A percentile compares a stretch with the other conserved stretches of the same genome.
Conservation (phyloP, 2,888 invertebrate species). For the Zonitis immaculata region DNA sequence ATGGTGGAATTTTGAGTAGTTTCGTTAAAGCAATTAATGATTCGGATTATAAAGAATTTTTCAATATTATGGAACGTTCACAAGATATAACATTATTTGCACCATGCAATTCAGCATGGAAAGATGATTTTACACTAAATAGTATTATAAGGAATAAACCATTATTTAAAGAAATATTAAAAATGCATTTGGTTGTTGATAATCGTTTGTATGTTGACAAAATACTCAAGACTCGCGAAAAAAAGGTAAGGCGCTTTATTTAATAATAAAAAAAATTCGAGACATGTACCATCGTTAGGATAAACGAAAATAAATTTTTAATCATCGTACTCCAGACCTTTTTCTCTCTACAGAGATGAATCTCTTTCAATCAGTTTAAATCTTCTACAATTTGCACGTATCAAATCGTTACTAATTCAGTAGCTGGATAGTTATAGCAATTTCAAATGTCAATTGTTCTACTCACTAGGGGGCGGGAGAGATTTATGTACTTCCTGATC, state of each 20-base stretch:
- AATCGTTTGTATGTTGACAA: slow-evolving; percentile 66
- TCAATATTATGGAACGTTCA: slow-evolving; percentile 63
- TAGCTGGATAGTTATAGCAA: no score
- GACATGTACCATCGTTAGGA: no score
- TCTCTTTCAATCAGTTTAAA: no score
- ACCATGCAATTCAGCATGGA: slow-evolving; percentile 85
- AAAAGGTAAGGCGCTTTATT: slow-evolving; percentile 25
- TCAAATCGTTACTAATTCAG: no score
- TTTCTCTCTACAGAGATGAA: no score
- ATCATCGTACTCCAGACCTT: no score
- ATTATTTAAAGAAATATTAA: slow-evolving; percentile 70
- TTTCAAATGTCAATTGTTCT: no score
- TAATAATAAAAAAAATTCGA: no score
- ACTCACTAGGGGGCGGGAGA: no score
- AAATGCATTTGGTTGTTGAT: slow-evolving; percentile 76
- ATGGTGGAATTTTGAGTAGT: slow-evolving; percentile 71
- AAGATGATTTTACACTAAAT: slow-evolving; percentile 63
- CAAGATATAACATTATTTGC: slow-evolving; percentile 81
- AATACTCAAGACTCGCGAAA: slow-evolving; percentile 52
- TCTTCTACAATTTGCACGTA: no score
- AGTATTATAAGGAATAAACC: slow-evolving; percentile 65
- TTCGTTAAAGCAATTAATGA: slow-evolving; percentile 80
- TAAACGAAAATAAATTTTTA: no score
- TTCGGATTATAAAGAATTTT: slow-evolving; percentile 64
- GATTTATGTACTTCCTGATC: no score